phyloP scores from a whole-genome alignment of 1,140 invertebrate genomes.

The Manduca sexta region DNA sequence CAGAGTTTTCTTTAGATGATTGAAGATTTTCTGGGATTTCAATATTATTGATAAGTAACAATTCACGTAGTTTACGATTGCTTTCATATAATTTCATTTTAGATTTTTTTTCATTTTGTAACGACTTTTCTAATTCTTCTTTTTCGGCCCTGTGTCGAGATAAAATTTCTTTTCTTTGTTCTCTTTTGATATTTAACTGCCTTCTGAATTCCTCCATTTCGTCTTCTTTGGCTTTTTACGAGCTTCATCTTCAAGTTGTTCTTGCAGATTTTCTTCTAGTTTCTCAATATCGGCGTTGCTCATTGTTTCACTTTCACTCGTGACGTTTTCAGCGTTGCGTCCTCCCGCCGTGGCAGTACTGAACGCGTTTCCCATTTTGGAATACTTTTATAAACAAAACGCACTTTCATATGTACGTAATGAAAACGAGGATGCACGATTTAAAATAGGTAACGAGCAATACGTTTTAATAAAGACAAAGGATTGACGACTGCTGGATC shows the following conservation, averaged over 20 bases:
- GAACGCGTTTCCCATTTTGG: constrained; percentile 65
- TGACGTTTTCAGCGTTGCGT: constrained; percentile 23
- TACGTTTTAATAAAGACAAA: constrained; percentile 65
- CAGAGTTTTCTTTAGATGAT: constrained; percentile 28
- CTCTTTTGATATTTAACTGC: constrained; percentile 73
- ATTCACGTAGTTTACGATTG: constrained; percentile 63
- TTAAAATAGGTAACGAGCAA: constrained; percentile 48
- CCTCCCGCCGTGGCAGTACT: constrained; percentile 42
- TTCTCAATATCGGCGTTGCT: constrained; percentile 25
- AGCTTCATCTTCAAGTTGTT: constrained; percentile 34
- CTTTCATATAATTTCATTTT: constrained; percentile 58
- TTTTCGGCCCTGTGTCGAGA: constrained; percentile 75
- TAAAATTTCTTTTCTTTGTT: constrained; percentile 74
- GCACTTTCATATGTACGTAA: constrained; percentile 25
- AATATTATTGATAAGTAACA: constrained; percentile 53
- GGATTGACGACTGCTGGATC: constrained; percentile 50
- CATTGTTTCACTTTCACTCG: constrained; percentile 52
- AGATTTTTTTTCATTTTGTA: constrained; percentile 69
- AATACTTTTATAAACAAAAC: constrained; percentile 62
- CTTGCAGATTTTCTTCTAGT: constrained; percentile 11
- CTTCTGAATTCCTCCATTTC: constrained; percentile 75
- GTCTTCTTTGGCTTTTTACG: constrained; percentile 45
- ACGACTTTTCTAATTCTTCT: constrained; percentile 67
- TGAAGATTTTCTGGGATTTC: constrained; percentile 44
- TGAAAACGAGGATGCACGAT: constrained; percentile 24